Evolutionary conservation across 1,140 invertebrate genomes (phyloP), one percentile per base, ranked within the genome.

Genomic region (Pogonomyrmex barbatus): DNA sequence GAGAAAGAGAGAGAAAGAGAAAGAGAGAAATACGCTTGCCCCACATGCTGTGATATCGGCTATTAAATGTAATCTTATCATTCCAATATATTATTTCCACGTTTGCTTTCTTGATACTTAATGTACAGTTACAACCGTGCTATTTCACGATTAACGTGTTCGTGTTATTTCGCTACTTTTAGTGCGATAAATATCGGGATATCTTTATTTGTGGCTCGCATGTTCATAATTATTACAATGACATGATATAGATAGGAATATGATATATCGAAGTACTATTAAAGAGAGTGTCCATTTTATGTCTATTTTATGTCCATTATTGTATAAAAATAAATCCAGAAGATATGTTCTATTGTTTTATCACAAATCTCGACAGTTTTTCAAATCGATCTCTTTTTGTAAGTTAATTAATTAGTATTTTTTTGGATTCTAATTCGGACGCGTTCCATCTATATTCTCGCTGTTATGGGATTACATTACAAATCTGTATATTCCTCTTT

Each of bases 21-120:
- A 67, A 45, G 33, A 24, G 45, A 10, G 33, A 12, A 24, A 45
- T 24, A 67, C n/a, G n/a, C 68, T 68, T 50, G 39, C 39, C 3
- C 14, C 50, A 47, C 65, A 36, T 30, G 39, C 39, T 39, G 67
- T 47, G 42, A 70, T 68, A 82, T n/a, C 39, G 39, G 30, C 5
- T 60, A 60, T 82, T 82, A 73, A 82, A 82, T 82, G 17, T 39
- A 47, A 73, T 17, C 52, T 82, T 82, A 82, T 82, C 79, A 30
- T 42, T 24, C 9, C 54, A 10, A 71, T 47, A 82, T n/a, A 73
- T 82, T 73, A 82, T 47, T 58, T 82, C 42, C 17, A 54, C 36
- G 63, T 14, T 3, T 33, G 63, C 9, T 81, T 36, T 68, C 36
- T 81, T 36, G 24, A 71, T 47, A 24, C 9, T 39, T 45, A n/a